These are phyloP conservation scores for Centruroides vittatus DNA, from an alignment of 1,140 invertebrate species.

Conservation along the genomic window DNA sequence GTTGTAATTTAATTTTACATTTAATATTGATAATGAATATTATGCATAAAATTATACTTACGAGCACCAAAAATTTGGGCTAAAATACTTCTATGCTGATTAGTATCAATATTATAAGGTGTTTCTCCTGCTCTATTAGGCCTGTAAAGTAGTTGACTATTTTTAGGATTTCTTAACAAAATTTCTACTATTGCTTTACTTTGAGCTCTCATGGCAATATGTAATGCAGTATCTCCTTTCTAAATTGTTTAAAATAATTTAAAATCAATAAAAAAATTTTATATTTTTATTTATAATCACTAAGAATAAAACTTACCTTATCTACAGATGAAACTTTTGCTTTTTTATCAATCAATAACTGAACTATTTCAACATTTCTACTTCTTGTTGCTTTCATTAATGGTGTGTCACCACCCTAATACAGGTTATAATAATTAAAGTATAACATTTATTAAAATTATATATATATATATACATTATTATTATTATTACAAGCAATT, in stretches of 20 bases:
- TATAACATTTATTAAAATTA: too few species aligned
- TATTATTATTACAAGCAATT: too few species aligned
- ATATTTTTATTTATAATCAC: not conserved
- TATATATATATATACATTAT: too few species aligned
- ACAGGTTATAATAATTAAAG: too few species aligned
- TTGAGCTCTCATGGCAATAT: constrained; percentile 88
- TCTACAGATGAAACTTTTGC: constrained; percentile 88
- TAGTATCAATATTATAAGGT: constrained; percentile 93
- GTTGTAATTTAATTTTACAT: too few species aligned
- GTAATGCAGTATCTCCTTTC: constrained; percentile 89
- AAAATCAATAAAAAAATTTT: not conserved
- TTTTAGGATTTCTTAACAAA: constrained; percentile 83
- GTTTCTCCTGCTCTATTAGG: constrained; percentile 92
- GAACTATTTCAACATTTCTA: constrained; percentile 80
- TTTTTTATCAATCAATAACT: constrained; percentile 79
- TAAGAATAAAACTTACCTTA: constrained; percentile 47
- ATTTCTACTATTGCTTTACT: constrained; percentile 85
- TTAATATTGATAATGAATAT: too few species aligned
- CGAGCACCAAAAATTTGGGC: constrained; percentile 89
- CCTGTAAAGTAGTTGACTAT: constrained; percentile 87
- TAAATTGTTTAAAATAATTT: constrained; percentile 4
- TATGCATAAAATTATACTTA: constrained; percentile 32
- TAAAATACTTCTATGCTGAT: constrained; percentile 84
- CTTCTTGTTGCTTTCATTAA: constrained; percentile 78
- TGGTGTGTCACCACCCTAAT: constrained; percentile 80